Conservation (phyloP, 2,797 vertebrate species). For the Tadarida brasiliensis region DNA sequence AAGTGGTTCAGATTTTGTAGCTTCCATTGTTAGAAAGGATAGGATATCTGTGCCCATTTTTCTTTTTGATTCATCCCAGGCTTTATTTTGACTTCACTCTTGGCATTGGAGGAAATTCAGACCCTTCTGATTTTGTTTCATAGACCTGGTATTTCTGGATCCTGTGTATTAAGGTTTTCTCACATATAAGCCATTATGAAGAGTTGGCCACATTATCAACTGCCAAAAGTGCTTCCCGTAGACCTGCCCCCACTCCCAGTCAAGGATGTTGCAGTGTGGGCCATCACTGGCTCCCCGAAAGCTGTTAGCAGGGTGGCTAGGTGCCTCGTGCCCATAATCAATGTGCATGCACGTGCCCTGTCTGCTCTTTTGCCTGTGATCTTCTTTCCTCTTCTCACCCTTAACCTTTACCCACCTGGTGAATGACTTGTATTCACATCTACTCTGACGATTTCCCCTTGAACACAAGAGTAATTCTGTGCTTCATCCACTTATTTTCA, state of each 20-base stretch:
- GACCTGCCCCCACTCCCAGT: neutral
- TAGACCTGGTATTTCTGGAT: neutral
- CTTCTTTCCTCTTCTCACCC: neutral
- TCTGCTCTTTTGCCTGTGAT: neutral
- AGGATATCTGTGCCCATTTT: neutral
- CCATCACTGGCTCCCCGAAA: neutral
- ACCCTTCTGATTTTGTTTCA: neutral
- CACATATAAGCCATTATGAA: neutral
- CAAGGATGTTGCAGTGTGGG: neutral
- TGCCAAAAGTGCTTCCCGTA: neutral
- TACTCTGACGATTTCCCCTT: neutral
- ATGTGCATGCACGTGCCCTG: accelerated
- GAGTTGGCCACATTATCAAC: neutral
- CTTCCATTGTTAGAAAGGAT: neutral
- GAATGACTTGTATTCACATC: neutral
- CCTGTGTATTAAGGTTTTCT: neutral
- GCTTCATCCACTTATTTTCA: neutral
- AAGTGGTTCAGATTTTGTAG: neutral
- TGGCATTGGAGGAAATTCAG: neutral
- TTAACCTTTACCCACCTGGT: neutral
- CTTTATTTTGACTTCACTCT: neutral
- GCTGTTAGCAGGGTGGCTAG: accelerated
- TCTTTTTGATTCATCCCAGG: neutral
- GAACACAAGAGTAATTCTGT: neutral
- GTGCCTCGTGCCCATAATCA: neutral